Percentiles rank a stretch among this genome's conserved stretches.
phyloP scores from a whole-genome alignment of 2,113 vertebrate genomes.

The Crotalus viridis region DNA sequence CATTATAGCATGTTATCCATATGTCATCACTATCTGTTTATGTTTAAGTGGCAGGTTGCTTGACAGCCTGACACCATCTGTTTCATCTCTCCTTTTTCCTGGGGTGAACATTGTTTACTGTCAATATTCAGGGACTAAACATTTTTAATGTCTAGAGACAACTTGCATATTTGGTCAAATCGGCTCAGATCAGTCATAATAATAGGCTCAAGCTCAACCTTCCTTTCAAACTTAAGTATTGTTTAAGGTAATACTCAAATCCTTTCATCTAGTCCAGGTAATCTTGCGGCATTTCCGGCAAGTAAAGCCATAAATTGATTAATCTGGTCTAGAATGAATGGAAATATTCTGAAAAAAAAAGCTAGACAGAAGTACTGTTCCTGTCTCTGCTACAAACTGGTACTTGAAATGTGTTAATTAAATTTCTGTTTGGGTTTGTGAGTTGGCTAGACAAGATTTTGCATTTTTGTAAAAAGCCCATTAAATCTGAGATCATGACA shows the following conservation, averaged over 20 bases:
- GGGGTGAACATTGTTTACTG: constrained; percentile 62
- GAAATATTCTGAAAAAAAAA: neutral
- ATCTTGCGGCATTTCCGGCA: neutral
- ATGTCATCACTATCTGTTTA: constrained; percentile 44
- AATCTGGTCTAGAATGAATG: neutral
- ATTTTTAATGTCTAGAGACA: constrained; percentile 56
- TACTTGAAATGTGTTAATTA: neutral
- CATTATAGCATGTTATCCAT: neutral
- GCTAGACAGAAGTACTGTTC: neutral
- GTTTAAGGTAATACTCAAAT: neutral
- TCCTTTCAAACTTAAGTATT: neutral
- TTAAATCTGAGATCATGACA: neutral
- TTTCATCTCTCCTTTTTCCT: constrained; percentile 62
- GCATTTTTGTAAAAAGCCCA: neutral
- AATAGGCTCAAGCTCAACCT: neutral
- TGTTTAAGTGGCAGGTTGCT: constrained; percentile 47
- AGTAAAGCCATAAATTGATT: neutral
- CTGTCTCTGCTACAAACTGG: neutral
- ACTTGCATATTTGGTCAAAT: constrained; percentile 10
- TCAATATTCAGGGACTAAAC: constrained; percentile 61
- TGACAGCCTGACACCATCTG: constrained; percentile 64
- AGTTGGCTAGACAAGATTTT: neutral
- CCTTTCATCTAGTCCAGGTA: neutral
- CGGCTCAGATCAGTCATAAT: neutral
- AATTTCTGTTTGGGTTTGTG: neutral